Conservation (phyloP, 2,888 invertebrate genomes). For the Plagodis pulveraria region DNA sequence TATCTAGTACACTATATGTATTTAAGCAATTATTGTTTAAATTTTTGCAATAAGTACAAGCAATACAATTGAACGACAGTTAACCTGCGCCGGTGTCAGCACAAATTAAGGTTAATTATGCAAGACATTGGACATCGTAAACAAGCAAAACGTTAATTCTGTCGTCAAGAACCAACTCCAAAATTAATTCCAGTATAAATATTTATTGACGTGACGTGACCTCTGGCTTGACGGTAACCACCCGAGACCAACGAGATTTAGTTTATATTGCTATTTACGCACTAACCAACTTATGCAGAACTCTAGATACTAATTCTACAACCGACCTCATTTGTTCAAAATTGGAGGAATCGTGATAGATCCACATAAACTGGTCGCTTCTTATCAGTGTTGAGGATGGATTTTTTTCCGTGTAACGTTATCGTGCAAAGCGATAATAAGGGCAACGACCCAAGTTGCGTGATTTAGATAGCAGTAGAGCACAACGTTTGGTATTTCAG, state of each 20-base stretch:
- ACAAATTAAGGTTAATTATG: slow-evolving; percentile 26
- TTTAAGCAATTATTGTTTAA: background rate
- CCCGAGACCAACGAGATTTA: slow-evolving; percentile 46
- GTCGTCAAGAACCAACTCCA: slow-evolving; percentile 25
- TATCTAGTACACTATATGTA: background rate
- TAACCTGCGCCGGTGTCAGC: slow-evolving; percentile 20
- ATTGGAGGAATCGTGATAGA: slow-evolving; percentile 41
- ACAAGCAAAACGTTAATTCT: slow-evolving; percentile 7
- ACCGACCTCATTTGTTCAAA: slow-evolving; percentile 33
- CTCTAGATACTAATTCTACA: slow-evolving; percentile 38
- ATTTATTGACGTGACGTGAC: slow-evolving; percentile 48
- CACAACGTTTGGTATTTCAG: slow-evolving; percentile 33
- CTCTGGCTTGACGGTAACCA: slow-evolving; percentile 48
- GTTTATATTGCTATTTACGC: slow-evolving; percentile 28
- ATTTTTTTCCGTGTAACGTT: slow-evolving; percentile 78
- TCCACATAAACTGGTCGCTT: slow-evolving; percentile 52
- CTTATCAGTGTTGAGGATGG: slow-evolving; percentile 67
- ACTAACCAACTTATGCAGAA: slow-evolving; percentile 47
- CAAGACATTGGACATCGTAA: slow-evolving; percentile 12
- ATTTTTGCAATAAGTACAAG: background rate
- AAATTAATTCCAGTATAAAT: slow-evolving; percentile 42
- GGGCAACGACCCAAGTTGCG: slow-evolving; percentile 71
- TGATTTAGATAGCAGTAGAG: slow-evolving; percentile 58
- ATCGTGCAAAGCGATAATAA: slow-evolving; percentile 75
- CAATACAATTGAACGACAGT: slow-evolving; percentile 23